These are phyloP conservation scores for Synergus laeviventris DNA, from an alignment of 2,888 invertebrate species.

Conservation along the genomic window DNA sequence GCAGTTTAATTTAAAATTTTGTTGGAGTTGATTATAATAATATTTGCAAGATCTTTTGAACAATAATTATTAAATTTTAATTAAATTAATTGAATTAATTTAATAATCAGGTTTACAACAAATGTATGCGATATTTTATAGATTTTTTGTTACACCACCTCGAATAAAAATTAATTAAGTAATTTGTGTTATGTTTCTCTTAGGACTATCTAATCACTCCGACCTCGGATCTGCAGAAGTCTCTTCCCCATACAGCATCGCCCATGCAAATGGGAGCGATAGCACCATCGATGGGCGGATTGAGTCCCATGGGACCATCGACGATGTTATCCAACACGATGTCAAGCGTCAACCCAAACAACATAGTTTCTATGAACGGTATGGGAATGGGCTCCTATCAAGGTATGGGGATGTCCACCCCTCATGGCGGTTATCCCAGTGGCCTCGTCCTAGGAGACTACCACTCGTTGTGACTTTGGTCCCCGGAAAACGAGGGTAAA, in stretches of 20 bases:
- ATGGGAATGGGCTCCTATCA: constrained; percentile 74
- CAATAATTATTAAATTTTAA: no score
- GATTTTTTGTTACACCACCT: no score
- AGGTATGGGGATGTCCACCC: constrained; percentile 73
- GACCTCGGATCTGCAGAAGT: constrained; percentile 72
- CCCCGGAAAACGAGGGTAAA: constrained; percentile 68
- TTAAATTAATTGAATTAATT: no score
- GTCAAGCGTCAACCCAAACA: constrained; percentile 74
- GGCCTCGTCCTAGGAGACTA: constrained; percentile 73
- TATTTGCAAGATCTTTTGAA: no score
- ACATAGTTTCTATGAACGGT: constrained; percentile 74
- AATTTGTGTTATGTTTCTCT: constrained; percentile 42
- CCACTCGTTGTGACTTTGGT: constrained; percentile 76
- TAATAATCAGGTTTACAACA: no score
- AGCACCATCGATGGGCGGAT: constrained; percentile 72
- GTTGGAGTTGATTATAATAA: no score
- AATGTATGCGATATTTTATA: no score
- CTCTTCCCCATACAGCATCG: constrained; percentile 71
- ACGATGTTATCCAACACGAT: constrained; percentile 73
- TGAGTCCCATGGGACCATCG: constrained; percentile 73
- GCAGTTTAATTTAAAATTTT: no score
- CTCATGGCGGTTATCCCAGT: constrained; percentile 71
- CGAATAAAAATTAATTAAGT: not conserved
- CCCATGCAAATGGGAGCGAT: constrained; percentile 75
- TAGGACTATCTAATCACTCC: constrained; percentile 73